These are phyloP conservation scores for Uromys caudimaculatus DNA, from an alignment of 2,797 vertebrate species.

Conservation along the genomic window DNA sequence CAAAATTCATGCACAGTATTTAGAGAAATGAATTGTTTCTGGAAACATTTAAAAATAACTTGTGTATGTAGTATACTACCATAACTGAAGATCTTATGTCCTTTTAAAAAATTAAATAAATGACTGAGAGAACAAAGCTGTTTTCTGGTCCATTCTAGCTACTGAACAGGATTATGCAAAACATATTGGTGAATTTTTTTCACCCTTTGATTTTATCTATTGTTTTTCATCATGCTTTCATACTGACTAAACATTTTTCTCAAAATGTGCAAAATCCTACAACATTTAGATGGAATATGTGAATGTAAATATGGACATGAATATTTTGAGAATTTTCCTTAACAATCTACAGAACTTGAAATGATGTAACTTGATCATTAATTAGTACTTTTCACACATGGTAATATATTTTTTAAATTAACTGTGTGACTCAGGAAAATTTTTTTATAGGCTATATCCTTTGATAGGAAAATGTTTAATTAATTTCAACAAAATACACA, in stretches of 20 bases:
- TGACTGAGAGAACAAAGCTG: background rate
- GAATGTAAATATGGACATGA: background rate
- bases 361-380: background rate
- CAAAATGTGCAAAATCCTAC: background rate
- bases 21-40: background rate
- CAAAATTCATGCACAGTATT: background rate
- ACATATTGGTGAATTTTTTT: background rate
- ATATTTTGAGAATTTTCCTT: background rate
- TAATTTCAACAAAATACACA: background rate
- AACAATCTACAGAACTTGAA: background rate
- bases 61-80: background rate
- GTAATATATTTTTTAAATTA: background rate
- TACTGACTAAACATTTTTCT: background rate
- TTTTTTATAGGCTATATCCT: constrained; percentile 1
- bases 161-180: background rate
- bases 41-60: background rate
- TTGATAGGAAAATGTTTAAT: background rate
- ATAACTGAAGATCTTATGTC: background rate
- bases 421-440: background rate
- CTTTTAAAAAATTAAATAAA: constrained; percentile 3
- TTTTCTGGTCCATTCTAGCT: background rate
- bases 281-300: background rate
- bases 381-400: background rate
- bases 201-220: background rate
- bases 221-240: background rate